phyloP scores from a whole-genome alignment of 2,888 invertebrate genomes.

The Drosophila barbarae region DNA sequence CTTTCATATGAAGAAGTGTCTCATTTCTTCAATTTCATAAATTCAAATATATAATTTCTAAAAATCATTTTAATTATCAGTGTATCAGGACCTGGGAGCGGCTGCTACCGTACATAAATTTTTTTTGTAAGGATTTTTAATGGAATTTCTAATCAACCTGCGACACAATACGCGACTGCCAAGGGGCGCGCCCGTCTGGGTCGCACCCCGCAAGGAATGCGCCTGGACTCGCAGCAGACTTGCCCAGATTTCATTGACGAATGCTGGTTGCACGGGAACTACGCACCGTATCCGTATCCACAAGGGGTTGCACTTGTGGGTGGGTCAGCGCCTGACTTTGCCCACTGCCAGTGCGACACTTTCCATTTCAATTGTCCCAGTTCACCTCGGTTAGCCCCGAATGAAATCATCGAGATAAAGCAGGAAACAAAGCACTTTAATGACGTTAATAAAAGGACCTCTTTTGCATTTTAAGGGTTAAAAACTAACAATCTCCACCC shows the following conservation, averaged over 20 bases:
- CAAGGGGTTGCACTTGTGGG: slow-evolving; percentile 36
- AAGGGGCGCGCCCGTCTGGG: slow-evolving; percentile 50
- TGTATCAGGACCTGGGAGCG: slow-evolving; percentile 39
- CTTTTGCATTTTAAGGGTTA: slow-evolving; percentile 54
- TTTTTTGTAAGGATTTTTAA: slow-evolving; percentile 68
- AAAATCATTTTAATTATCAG: not conserved
- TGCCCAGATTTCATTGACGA: slow-evolving; percentile 62
- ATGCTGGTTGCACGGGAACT: slow-evolving; percentile 61
- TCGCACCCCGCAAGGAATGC: slow-evolving; percentile 43
- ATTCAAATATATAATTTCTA: not conserved
- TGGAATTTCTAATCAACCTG: slow-evolving; percentile 74
- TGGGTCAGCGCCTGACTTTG: slow-evolving; percentile 20
- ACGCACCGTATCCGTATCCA: slow-evolving; percentile 14
- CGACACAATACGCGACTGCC: slow-evolving; percentile 41
- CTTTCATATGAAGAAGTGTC: too few species aligned
- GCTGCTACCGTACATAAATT: slow-evolving; percentile 40
- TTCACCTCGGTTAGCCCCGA: slow-evolving; percentile 27
- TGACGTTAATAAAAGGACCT: slow-evolving; percentile 48
- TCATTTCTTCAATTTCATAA: too few species aligned
- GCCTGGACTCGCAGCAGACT: slow-evolving; percentile 19
- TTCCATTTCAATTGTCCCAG: slow-evolving; percentile 65
- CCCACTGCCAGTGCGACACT: slow-evolving; percentile 55
- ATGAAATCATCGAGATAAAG: slow-evolving; percentile 54
- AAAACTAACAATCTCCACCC: slow-evolving; percentile 35
- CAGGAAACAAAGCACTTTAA: slow-evolving; percentile 42